phyloP scores from a whole-genome alignment of 2,797 vertebrate species.

The Sternarchorhynchus goeldii region DNA sequence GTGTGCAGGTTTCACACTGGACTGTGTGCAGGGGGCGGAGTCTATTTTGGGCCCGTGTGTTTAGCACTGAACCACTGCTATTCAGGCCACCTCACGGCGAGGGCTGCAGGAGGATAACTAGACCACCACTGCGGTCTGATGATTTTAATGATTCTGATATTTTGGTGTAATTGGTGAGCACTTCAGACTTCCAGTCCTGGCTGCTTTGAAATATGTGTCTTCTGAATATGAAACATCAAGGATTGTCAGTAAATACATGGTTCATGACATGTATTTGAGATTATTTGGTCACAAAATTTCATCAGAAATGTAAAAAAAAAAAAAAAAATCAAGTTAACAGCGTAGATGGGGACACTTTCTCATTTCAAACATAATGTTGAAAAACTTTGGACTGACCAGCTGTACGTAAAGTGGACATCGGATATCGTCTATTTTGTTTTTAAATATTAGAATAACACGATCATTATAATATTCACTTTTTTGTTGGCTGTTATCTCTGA shows the following conservation, averaged over 20 bases:
- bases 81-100: background rate
- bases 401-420: too few species aligned
- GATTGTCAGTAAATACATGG: background rate
- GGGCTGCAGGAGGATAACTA: background rate
- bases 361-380: too few species aligned
- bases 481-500: too few species aligned
- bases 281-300: background rate
- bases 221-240: background rate
- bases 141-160: conserved; percentile 35
- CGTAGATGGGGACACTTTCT: too few species aligned
- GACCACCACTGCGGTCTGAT: conserved; percentile 3
- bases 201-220: background rate
- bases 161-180: conserved; percentile 19
- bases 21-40: too few species aligned
- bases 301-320: too few species aligned
- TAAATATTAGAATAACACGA: too few species aligned
- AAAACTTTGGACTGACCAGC: too few species aligned
- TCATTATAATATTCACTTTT: too few species aligned
- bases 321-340: too few species aligned
- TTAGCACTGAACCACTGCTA: background rate
- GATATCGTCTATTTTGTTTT: too few species aligned
- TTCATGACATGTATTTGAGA: background rate
- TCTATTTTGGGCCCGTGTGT: background rate
- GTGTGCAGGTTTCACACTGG: background rate
- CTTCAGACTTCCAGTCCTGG: background rate